Percentiles rank a stretch among this genome's conserved stretches.
These are phyloP conservation scores for Tortrix viridana DNA, from an alignment of 2,888 invertebrate species.

Conservation along the genomic window DNA sequence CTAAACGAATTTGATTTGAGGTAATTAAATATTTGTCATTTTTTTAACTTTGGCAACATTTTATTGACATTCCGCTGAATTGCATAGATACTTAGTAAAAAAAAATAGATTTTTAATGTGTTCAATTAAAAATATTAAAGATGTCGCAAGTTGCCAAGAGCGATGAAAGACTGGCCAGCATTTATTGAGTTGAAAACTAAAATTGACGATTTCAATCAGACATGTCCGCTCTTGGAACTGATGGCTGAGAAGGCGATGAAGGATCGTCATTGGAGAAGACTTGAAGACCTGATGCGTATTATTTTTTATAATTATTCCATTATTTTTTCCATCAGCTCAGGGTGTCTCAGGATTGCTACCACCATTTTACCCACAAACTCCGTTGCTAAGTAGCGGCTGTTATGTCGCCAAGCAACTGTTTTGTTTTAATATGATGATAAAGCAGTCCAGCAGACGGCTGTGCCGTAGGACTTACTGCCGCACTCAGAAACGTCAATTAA, in stretches of 20 bases:
- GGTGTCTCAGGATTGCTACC: no score
- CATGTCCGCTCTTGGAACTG: constrained; percentile 92
- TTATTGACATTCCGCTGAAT: background rate
- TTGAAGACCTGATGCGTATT: constrained; percentile 78
- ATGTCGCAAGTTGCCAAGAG: constrained; percentile 92
- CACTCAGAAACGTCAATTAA: no score
- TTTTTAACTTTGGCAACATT: no score
- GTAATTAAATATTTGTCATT: constrained; percentile 60
- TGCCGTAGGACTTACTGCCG: no score
- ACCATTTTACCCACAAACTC: no score
- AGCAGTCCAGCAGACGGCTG: no score
- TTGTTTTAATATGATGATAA: no score
- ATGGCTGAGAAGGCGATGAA: constrained; percentile 96
- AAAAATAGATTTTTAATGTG: background rate
- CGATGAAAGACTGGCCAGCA: constrained; percentile 95
- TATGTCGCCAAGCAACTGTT: no score
- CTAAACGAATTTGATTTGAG: constrained; percentile 92
- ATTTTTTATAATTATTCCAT: background rate
- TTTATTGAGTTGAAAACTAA: constrained; percentile 93
- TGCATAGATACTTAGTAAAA: background rate
- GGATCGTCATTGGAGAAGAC: constrained; percentile 89
- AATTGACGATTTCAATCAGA: constrained; percentile 95
- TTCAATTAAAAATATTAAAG: constrained; percentile 65
- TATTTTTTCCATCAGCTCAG: constrained; percentile 5
- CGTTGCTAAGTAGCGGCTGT: no score